Evolutionary conservation across 2,888 invertebrate genomes (phyloP).

Genomic region (Pandemis heparana): DNA sequence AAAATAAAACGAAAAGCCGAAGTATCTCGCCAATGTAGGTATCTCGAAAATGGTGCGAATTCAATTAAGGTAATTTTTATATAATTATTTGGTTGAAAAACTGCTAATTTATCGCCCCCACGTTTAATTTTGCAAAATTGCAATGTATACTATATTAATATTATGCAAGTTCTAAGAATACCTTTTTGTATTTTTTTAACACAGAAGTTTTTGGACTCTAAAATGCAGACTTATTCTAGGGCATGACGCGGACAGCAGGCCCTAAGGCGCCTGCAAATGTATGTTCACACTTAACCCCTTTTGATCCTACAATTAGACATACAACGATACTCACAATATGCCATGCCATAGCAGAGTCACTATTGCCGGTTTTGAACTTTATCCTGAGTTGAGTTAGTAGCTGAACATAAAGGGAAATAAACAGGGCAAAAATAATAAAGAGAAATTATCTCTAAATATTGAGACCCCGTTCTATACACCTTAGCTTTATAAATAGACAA

Average conservation of each 20-base stretch:
- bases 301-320: slow-evolving; percentile 84
- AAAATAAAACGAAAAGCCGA: no score
- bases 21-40: no score
- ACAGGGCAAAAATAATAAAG: not conserved
- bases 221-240: slow-evolving; percentile 47
- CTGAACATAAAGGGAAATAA: slow-evolving; percentile 6
- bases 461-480: not conserved
- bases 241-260: slow-evolving; percentile 71
- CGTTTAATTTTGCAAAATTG: no score
- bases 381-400: slow-evolving; percentile 3
- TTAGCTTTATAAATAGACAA: slow-evolving; percentile 12
- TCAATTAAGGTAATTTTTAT: no score
- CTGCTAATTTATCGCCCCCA: no score
- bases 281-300: slow-evolving; percentile 83
- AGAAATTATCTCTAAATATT: not conserved
- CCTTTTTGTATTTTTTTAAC: no score
- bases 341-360: slow-evolving; percentile 44
- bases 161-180: no score
- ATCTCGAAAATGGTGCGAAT: no score
- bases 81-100: no score
- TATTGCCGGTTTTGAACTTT: slow-evolving; percentile 13
- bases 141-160: no score
- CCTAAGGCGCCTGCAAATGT: slow-evolving; percentile 83
- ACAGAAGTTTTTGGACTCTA: no score
- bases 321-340: slow-evolving; percentile 65